Evolutionary conservation across 2,888 invertebrate species (phyloP).

Genomic region (Lysandra bellargus): DNA sequence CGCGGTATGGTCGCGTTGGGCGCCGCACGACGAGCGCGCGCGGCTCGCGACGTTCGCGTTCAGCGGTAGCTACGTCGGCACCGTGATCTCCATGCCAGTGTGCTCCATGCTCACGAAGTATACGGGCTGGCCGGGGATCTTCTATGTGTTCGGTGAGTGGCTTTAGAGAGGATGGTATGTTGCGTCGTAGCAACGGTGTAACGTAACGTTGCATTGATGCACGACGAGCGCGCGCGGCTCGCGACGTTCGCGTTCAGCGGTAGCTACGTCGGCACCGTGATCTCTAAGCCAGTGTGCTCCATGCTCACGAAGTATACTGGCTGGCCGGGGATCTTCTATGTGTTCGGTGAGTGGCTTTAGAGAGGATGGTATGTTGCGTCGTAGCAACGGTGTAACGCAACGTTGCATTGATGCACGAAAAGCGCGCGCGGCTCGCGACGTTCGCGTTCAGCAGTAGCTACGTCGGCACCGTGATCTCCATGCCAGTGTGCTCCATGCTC

Average conservation of each 20-base stretch:
- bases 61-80: constrained; percentile 92
- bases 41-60: constrained; percentile 90
- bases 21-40: constrained; percentile 88
- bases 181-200: too few relatives aligned
- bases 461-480: constrained; percentile 90
- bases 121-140: constrained; percentile 90
- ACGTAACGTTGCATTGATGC: constrained; percentile 85
- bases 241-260: constrained; percentile 93
- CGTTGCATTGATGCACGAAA: too few relatives aligned
- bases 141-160: constrained; percentile 86
- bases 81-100: constrained; percentile 90
- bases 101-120: constrained; percentile 86
- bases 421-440: constrained; percentile 89
- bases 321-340: constrained; percentile 91
- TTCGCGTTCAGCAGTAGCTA: constrained; percentile 93
- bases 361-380: too few relatives aligned
- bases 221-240: constrained; percentile 87
- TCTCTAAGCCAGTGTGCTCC: constrained; percentile 90
- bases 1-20: constrained; percentile 92
- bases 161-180: neutral
- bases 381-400: too few relatives aligned
- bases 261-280: constrained; percentile 91
- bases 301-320: constrained; percentile 86
- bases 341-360: too few relatives aligned
- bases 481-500: constrained; percentile 88